Evolutionary conservation across 2,888 invertebrate genomes (phyloP), one percentile per base, ranked within the genome.

Genomic region (Nysson spinosus): DNA sequence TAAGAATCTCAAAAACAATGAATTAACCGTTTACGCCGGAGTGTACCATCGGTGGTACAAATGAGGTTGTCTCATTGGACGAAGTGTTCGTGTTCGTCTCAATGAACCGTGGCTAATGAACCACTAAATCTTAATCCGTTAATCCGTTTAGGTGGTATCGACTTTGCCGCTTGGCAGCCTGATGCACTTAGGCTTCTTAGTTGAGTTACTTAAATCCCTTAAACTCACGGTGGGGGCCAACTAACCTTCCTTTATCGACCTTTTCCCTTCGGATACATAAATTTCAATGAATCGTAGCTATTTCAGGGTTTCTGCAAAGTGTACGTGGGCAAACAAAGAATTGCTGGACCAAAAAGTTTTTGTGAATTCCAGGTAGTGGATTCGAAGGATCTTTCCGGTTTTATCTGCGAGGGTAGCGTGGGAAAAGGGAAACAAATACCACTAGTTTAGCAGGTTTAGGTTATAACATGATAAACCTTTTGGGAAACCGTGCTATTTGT

Each of bases 91-190:
- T 11, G 6, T 60, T 12, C 17, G 17, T 49, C 32, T 37, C 37
- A 43, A n/a, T 39, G 42, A 51, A 67, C 60, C 67, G 67, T 35
- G 56, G 39, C 46, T 72, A 72, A 75, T 64, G 71, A 76, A 54
- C 68, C 70, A 61, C 67, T 61, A 73, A 81, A 75, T 75, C 70
- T 63, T 61, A 70, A 72, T 78, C 75, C 68, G 61, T 51, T 79
- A 78, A 83, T 80, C 78, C 75, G 50, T 71, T 79, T 78, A 79
- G 61, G 69, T 40, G 66, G 24, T 69, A 51, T 52, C 60, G 57
- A 46, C 42, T 60, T 47, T 14, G 39, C 17, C 19, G 39, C 30
- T 55, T 19, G 11, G 14, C 32, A 22, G 22, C 55, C 50, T 14
- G 40, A 56, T 58, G 46, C 55, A 56, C 67, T 50, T 54, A 46